Base-by-base conservation (phyloP, 2,797 vertebrate species). In the Scomberomorus guttatus region DNA sequence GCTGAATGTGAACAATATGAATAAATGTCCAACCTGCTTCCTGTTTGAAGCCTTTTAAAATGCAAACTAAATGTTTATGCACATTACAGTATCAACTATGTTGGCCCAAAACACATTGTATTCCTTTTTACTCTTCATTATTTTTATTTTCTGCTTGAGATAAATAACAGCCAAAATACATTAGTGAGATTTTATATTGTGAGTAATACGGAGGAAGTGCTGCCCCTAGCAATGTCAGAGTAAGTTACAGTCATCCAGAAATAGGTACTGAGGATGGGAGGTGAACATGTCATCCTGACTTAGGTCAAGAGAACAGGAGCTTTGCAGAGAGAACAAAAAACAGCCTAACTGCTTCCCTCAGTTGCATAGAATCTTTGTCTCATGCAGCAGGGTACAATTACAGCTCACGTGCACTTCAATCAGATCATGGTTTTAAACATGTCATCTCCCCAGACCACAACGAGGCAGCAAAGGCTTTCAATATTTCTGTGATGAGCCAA, bases 171-270 rank as follows among this genome's bases (percentile, higher is more conserved):
- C 87, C 87, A 90, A 87, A 85, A 80, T 80, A 89, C 82, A 90
- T 92, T 90, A 89, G 84, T 66, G 67, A 77, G 90, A 85, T 80
- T 86, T 90, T 90, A 69, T 88, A 89, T 90, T 79, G 87, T 92
- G 89, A 93, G 84, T 88, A 90, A 91, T 87, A 85, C 76, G 59
- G 88, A 94, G 87, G 89, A 93, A 91, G 89, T 75, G 87, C 89
- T 89, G 92, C 92, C 87, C 84, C 85, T 25, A 93, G 92, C 88
- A 86, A 89, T 93, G 94, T 95, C 94, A 94, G 83, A 88, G 87
- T 91, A 89, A 92, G 91, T 95, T 95, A 94, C 83, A 91, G 83
- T 94, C 93, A 92, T 93, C 90, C 89, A 90, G 90, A 94, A 94
- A 95, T 93, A 95, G 94, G 92, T 92, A 89, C 81, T 63, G 90